Evolutionary conservation across 2,113 vertebrate genomes (phyloP), one percentile per base, ranked within the genome.

Genomic region (Accipiter cooperii): DNA sequence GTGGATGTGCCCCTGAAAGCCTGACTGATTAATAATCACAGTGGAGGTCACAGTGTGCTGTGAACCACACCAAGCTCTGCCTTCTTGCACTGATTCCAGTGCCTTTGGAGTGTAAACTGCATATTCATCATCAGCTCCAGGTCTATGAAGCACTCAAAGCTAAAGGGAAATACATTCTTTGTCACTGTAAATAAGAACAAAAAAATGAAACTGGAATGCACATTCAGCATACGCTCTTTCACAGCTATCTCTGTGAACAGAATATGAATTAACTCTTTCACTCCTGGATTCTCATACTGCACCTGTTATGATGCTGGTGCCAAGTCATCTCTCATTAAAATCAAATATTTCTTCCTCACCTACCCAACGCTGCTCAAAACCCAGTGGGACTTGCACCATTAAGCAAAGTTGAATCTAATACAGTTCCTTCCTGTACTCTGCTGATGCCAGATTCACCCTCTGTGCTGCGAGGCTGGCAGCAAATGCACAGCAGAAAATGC

Each of bases 211-310:
- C 42, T 66, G 34, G 40, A 91, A 88, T 89, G 75, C 42, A 51
- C 28, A 92, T 52, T 96, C 81, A 91, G 81, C 76, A 69, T 73
- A 89, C 49, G 54, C 47, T 77, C 79, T 85, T 86, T 84, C 78
- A 91, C 61, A 86, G 60, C 34, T 83, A 31, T 42, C 18, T 81
- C 55, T 93, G 84, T 89, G 91, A 92, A 79, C 49, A 89, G 60
- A 89, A 86, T 89, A 89, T 25, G 58, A 95, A 91, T 95, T 97
- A 95, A 96, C 95, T 86, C 74, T 90, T 96, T 94, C 79, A 49
- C 17, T 81, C n/a, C 90, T 66, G 49, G 44, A 64, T 83, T 91
- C 65, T 86, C 40, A 40, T 68, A 61, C n/a, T 51, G 47, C 66
- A 88, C 33, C 81, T 94, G 65, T 80, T 94, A 78, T 36, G 63